These are phyloP conservation scores for Atrichornis clamosus DNA, from an alignment of 2,113 vertebrate species.

Conservation along the genomic window DNA sequence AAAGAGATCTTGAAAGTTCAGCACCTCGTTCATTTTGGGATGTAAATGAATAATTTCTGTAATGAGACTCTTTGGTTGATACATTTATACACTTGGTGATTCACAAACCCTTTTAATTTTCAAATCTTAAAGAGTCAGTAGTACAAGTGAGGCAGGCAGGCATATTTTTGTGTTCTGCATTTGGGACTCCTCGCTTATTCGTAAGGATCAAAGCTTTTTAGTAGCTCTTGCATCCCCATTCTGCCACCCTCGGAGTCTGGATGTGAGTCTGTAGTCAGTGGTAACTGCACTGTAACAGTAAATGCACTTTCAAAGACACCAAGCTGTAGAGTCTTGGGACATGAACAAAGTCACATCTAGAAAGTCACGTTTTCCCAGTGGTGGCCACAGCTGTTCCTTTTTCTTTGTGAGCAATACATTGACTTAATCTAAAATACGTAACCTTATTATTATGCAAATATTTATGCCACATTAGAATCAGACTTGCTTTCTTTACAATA, in stretches of 20 bases:
- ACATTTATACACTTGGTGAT: not conserved
- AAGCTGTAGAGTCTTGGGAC: not conserved
- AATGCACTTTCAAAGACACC: not conserved
- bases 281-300: not conserved
- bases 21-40: not conserved
- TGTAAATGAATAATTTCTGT: not conserved
- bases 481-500: slow-evolving; percentile 15
- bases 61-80: not conserved
- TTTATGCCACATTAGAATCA: slow-evolving; percentile 22
- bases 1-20: not conserved
- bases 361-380: not conserved
- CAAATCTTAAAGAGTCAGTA: not conserved
- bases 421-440: slow-evolving; percentile 29
- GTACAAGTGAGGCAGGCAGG: not conserved
- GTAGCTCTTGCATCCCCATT: not conserved
- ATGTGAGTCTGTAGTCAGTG: not conserved
- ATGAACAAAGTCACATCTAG: not conserved
- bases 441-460: slow-evolving; percentile 53
- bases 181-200: not conserved
- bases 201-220: not conserved
- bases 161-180: not conserved
- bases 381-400: not conserved
- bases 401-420: not conserved
- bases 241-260: not conserved
- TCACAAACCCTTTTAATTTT: not conserved